Evolutionary conservation across 1,140 invertebrate genomes (phyloP), one percentile per base, ranked within the genome.

Genomic region (Kradibia gibbosae): DNA sequence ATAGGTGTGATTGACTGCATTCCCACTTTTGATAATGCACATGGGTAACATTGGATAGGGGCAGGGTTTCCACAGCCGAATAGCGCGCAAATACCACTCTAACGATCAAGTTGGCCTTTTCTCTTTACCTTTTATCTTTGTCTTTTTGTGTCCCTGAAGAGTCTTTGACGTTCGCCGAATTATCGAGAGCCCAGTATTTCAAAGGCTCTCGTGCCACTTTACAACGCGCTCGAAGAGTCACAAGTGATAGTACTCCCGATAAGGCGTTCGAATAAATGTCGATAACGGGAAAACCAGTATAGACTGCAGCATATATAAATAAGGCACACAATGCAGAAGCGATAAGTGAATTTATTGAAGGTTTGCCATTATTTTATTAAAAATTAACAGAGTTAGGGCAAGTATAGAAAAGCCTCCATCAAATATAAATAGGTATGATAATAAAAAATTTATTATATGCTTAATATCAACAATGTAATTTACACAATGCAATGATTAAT

Each of bases 31-130:
- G 25, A 60, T 28, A 60, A 28, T 28, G n/a, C 55, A n/a, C n/a
- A n/a, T n/a, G n/a, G n/a, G 55, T 28, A 28, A 60, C 55, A 31
- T 60, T 60, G 25, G n/a, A 28, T 8, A 60, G 55, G 31, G 55
- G 55, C 25, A 60, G 31, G 31, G n/a, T 60, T 60, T 60, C 11
- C 55, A 28, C 55, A 60, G 55, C 8, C 55, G n/a, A 60, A 60
- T 60, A 60, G 31, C n/a, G 55, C 55, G 25, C 55, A 13, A 4
- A 28, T 31, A 28, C 55, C 10, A 7, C 25, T 60, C 55, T 60
- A n/a, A n/a, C 55, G 55, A 60, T 60, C 55, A 28, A 60, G 55
- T 60, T 60, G 55, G 8, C 8, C 55, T 60, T 60, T 60, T 60
- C 8, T 60, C n/a, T 60, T 60, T 31, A 60, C 55, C 31, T 60